These are phyloP conservation scores for Cinclus cinclus DNA, from an alignment of 2,113 vertebrate genomes.

Conservation along the genomic window DNA sequence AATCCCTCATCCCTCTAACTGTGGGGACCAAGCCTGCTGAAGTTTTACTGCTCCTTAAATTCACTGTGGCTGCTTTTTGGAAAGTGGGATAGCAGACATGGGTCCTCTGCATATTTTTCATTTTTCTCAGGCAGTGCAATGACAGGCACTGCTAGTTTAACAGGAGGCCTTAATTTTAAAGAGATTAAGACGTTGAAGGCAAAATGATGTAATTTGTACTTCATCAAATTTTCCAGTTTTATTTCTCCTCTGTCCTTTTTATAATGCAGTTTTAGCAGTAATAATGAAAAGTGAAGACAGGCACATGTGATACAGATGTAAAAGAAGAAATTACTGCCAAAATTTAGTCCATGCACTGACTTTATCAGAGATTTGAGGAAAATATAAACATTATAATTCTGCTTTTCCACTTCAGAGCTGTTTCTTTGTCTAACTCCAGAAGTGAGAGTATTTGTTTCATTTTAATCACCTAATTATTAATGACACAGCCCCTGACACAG, in stretches of 20 bases:
- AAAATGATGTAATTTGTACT: background rate
- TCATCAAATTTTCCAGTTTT: background rate
- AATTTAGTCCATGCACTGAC: background rate
- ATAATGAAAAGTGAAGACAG: background rate
- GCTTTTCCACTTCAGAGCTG: background rate
- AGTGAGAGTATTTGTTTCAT: background rate
- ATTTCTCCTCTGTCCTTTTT: background rate
- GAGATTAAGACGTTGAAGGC: background rate
- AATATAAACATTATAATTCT: background rate
- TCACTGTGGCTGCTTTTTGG: accelerated
- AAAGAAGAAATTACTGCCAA: background rate
- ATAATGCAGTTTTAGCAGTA: background rate
- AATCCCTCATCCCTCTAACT: background rate
- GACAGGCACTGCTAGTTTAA: background rate
- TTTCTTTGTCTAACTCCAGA: background rate
- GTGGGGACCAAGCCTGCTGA: background rate
- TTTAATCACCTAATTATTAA: background rate
- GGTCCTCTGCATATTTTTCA: background rate
- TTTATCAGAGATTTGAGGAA: background rate
- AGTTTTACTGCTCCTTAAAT: background rate
- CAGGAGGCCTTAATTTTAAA: background rate
- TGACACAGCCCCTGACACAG: background rate
- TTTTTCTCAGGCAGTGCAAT: background rate
- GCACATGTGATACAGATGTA: background rate
- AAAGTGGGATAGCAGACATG: background rate